Evolutionary conservation across 2,888 invertebrate species (phyloP).

Genomic region (Lasioglossum lativentre): DNA sequence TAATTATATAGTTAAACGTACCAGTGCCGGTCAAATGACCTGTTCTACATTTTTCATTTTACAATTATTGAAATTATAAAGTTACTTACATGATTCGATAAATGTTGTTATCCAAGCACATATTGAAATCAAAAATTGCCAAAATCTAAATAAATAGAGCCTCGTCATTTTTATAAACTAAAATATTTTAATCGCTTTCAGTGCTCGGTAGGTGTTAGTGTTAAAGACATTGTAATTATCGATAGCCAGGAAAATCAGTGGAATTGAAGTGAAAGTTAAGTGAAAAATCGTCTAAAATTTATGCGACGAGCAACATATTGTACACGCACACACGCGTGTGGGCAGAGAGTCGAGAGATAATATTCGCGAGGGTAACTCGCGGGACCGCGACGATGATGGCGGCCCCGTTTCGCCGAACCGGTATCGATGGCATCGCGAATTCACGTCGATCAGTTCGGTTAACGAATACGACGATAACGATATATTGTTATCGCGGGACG

Average conservation of each 20-base stretch:
- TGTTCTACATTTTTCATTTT: too few relatives aligned
- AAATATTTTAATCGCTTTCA: too few relatives aligned
- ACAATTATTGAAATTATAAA: too few relatives aligned
- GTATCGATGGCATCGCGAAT: conserved; percentile 60
- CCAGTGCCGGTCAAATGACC: too few relatives aligned
- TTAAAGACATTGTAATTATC: background rate
- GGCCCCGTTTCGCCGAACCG: background rate
- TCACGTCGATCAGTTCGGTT: conserved; percentile 57
- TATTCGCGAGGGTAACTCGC: conserved; percentile 3
- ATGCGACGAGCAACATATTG: background rate
- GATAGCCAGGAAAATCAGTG: background rate
- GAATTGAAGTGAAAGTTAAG: background rate
- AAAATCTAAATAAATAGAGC: too few relatives aligned
- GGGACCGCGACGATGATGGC: background rate
- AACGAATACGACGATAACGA: conserved; percentile 70
- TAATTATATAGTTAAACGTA: too few relatives aligned
- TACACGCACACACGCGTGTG: background rate
- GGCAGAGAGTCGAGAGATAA: background rate
- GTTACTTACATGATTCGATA: too few relatives aligned
- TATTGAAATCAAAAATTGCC: too few relatives aligned
- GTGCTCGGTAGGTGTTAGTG: too few relatives aligned
- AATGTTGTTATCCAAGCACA: too few relatives aligned
- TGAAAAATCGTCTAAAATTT: background rate
- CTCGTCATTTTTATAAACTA: too few relatives aligned
- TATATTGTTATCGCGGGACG: conserved; percentile 68